phyloP scores from a whole-genome alignment of 2,797 vertebrate species.

The Cyprinella venusta region DNA sequence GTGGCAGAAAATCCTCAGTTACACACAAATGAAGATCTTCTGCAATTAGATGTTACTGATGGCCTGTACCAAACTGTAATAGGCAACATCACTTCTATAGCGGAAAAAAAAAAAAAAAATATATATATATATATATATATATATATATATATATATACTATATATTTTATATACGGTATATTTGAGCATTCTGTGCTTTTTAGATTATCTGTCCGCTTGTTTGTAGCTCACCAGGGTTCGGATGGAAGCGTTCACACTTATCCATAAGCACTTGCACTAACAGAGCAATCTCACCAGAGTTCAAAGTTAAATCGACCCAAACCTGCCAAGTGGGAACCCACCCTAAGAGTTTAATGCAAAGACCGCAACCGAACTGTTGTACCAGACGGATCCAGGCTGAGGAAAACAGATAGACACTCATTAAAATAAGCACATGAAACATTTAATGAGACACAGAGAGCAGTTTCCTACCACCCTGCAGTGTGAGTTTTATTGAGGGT shows the following conservation, averaged over 20 bases:
- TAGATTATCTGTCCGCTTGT: neutral
- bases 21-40: neutral
- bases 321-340: neutral
- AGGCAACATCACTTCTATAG: neutral
- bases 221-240: neutral
- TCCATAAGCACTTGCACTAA: too few relatives aligned
- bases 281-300: too few relatives aligned
- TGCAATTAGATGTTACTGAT: neutral
- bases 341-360: neutral
- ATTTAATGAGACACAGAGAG: constrained; percentile 37
- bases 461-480: constrained; percentile 40
- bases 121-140: too few relatives aligned
- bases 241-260: neutral
- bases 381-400: constrained; percentile 32
- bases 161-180: too few relatives aligned
- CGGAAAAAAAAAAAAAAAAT: neutral
- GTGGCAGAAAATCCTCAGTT: neutral
- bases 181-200: neutral
- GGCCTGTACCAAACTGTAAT: neutral
- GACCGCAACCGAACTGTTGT: neutral
- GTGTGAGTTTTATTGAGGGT: constrained; percentile 52
- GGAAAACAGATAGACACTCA: constrained; percentile 43
- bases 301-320: neutral
- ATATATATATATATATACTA: too few relatives aligned
- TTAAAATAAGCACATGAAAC: constrained; percentile 42